Evolutionary conservation across 2,888 invertebrate genomes (phyloP).

Genomic region (Empis livida): DNA sequence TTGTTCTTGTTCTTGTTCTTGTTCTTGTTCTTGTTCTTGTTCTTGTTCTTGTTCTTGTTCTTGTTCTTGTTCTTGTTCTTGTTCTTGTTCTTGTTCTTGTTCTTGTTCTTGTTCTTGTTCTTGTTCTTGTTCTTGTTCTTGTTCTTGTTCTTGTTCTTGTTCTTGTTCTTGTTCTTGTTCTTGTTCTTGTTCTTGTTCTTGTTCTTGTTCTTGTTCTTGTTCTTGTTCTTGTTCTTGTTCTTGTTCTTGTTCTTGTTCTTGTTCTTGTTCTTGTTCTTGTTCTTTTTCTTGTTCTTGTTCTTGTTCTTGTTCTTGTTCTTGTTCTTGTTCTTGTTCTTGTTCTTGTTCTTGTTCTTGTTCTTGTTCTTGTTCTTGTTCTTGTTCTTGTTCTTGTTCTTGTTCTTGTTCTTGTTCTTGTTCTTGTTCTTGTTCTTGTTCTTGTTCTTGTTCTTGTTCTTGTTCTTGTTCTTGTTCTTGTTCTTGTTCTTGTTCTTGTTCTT

Average conservation of each 20-base stretch:
- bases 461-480: background rate
- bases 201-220: slow-evolving; percentile 12
- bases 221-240: slow-evolving; percentile 12
- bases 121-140: background rate
- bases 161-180: slow-evolving; percentile 1
- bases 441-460: background rate
- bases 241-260: slow-evolving; percentile 12
- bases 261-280: background rate
- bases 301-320: background rate
- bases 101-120: background rate
- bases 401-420: background rate
- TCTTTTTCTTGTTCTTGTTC: background rate
- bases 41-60: background rate
- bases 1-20: background rate
- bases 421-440: background rate
- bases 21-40: background rate
- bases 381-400: background rate
- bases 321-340: background rate
- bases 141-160: background rate
- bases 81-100: background rate
- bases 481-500: background rate
- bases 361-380: background rate
- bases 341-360: background rate
- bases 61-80: background rate
- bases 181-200: slow-evolving; percentile 13